Evolutionary conservation across 2,888 invertebrate genomes (phyloP), one percentile per base, ranked within the genome.

Genomic region (Panzeria rudis): DNA sequence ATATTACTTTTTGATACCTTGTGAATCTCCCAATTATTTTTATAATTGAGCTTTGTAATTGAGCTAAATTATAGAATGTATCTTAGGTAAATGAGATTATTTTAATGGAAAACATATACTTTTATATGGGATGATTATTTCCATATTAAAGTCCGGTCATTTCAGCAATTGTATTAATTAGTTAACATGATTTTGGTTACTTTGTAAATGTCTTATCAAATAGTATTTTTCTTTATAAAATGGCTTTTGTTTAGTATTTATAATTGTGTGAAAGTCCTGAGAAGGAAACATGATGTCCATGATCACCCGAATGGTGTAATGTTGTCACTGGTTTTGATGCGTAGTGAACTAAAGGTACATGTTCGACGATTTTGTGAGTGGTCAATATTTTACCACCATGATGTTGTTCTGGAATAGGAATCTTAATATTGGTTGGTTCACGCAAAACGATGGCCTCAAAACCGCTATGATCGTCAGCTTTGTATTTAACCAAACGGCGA

Each of bases 391-490:
- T 84, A 20, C 83, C 83, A 11, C 84, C 83, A 13, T 87, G 86
- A n/a, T 87, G 87, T 0, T 87, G 89, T 61, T 89, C 89, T 0
- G 92, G 92, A 64, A 88, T 56, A n/a, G 89, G 90, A n/a, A 92
- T 91, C 84, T 91, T 91, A 52, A 91, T 91, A 71, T 90, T 87
- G 3, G 93, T 92, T n/a, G 93, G 93, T 87, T 93, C 93, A 50
- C 93, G 93, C 82, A 92, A 92, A 1, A 94, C 94, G 50, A 93
- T 89, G 4, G 94, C 94, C 88, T 94, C 93, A 91, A 94, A 94
- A 77, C 94, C 94, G 83, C 90, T 93, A 87, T 93, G 93, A n/a
- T 92, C 91, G 88, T 94, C 94, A 32, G 94, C 93, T 76, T 92
- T 92, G 89, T 94, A 94, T 25, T 93, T 93, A n/a, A 94, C 94